Evolutionary conservation across 2,113 vertebrate species (phyloP), one percentile per base, ranked within the genome.

Genomic region (Megaceryle torquata): DNA sequence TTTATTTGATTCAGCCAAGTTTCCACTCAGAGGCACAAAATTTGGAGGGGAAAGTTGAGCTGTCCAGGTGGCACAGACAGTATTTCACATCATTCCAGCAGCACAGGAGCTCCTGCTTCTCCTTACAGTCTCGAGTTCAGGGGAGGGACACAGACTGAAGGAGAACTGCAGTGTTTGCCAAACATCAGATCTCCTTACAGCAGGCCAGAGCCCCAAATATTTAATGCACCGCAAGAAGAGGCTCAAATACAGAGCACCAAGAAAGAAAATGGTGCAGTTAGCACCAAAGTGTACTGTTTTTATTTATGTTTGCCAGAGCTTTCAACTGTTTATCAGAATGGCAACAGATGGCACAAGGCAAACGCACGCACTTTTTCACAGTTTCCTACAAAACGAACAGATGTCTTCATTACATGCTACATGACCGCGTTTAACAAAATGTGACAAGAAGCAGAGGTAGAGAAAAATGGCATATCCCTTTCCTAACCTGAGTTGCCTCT

Each of bases 331-430:
- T 96, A 96, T 97, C 92, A 44, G 95, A 92, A 97, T 94, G 89
- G 96, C 95, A 97, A 94, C 97, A 98, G 97, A 98, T 98, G 98
- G 97, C 95, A 92, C 81, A 76, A 95, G 92, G 97, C 96, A 95
- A 95, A 96, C 5, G 88, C 95, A 71, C 10, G 31, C 95, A 97
- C 96, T 97, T 98, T 97, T 97, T 97, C 96, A 96, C 97, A 97
- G 97, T 96, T 97, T 96, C 91, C 95, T 88, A 95, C 97, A 96
- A 96, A 97, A 97, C 68, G 94, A 98, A 93, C 98, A 98, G 98
- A 98, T 98, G 98, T 98, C 98, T 98, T 95, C 96, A 97, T 97
- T 97, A 97, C 96, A 93, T 89, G 97, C 96, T 97, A 97, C 95
- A 97, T 93, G 95, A 94, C 96, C 95, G 89, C 91, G 9, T 93